These are phyloP conservation scores for Nymphalis c-album DNA, from an alignment of 2,888 invertebrate species.

Conservation along the genomic window DNA sequence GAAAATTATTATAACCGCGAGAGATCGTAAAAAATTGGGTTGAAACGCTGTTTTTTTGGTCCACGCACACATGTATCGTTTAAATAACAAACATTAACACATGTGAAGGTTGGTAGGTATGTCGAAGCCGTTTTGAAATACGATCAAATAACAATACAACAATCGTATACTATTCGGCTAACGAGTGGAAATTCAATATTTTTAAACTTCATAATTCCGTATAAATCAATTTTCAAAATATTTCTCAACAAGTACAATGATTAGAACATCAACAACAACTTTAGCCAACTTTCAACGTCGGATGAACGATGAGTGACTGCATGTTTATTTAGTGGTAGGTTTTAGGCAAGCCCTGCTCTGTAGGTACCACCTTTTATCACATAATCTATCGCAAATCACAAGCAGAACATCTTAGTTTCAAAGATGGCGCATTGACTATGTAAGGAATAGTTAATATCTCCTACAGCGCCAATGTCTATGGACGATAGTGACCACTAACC, in stretches of 20 bases:
- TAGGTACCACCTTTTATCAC: too few relatives aligned
- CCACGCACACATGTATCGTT: neutral
- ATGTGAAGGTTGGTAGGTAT: neutral
- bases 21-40: constrained; percentile 5
- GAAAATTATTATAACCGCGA: neutral
- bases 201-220: neutral
- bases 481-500: too few relatives aligned
- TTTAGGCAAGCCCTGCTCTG: too few relatives aligned
- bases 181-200: neutral
- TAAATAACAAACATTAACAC: neutral
- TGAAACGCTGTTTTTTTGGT: neutral
- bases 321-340: too few relatives aligned
- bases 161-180: neutral
- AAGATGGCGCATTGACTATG: too few relatives aligned
- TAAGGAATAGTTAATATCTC: too few relatives aligned
- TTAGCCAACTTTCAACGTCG: too few relatives aligned
- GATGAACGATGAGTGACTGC: too few relatives aligned
- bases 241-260: neutral
- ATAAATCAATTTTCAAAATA: too few relatives aligned
- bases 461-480: too few relatives aligned
- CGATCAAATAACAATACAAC: neutral
- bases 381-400: too few relatives aligned
- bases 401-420: too few relatives aligned
- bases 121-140: constrained; percentile 3
- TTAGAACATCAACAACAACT: neutral